These are phyloP conservation scores for Phymanthus crucifer DNA, from an alignment of 92 coral and sea anemone genomes.

Conservation along the genomic window DNA sequence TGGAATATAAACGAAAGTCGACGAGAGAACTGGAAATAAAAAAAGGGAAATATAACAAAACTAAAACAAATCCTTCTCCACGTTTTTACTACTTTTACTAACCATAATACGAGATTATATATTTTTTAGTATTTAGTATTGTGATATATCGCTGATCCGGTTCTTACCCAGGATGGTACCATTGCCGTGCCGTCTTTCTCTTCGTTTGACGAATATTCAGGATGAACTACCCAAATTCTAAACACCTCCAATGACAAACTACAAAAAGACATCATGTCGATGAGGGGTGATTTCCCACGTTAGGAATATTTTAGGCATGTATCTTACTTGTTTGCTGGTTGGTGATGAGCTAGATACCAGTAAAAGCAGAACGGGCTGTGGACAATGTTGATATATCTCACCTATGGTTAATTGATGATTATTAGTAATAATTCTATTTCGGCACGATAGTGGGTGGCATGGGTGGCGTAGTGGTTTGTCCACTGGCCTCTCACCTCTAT, in stretches of 20 bases:
- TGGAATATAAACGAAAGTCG: constrained; percentile 44
- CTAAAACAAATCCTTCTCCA: not conserved
- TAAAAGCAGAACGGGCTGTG: constrained; percentile 64
- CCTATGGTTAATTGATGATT: not conserved
- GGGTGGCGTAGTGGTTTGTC: too few species aligned
- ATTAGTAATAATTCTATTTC: not conserved
- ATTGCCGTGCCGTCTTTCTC: constrained; percentile 46
- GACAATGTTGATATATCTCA: constrained; percentile 48
- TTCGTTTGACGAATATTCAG: constrained; percentile 36
- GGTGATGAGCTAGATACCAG: constrained; percentile 57
- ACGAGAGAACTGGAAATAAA: constrained; percentile 46
- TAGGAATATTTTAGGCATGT: not conserved
- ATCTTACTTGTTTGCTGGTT: constrained; percentile 33
- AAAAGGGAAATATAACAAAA: not conserved
- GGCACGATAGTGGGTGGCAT: too few species aligned
- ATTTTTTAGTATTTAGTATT: too few species aligned
- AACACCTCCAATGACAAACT: constrained; percentile 43
- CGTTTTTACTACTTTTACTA: too few species aligned
- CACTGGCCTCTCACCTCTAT: too few species aligned
- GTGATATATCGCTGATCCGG: not conserved
- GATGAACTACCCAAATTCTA: constrained; percentile 61
- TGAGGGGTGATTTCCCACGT: not conserved
- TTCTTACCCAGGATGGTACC: constrained; percentile 58
- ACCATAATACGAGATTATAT: too few species aligned
- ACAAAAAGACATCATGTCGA: not conserved